Evolutionary conservation across 92 coral and sea anemone species (phyloP).

Genomic region (Epizoanthus ramosus): DNA sequence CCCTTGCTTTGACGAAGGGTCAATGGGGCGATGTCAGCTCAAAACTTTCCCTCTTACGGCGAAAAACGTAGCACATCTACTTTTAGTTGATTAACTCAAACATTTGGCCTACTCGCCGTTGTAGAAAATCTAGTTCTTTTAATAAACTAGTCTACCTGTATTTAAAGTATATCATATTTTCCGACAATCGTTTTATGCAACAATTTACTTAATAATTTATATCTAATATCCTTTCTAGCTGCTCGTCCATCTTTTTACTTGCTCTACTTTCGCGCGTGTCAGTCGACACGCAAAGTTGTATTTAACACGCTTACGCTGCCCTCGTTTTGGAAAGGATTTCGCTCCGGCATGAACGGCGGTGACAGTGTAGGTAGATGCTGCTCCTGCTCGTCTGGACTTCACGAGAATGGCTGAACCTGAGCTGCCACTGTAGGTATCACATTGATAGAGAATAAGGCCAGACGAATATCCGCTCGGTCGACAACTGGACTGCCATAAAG

Average conservation of each 20-base stretch:
- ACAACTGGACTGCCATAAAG: slow-evolving; percentile 64
- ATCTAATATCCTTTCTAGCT: background rate
- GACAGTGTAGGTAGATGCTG: background rate
- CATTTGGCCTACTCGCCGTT: too few relatives aligned
- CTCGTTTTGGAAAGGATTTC: background rate
- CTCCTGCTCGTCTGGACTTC: slow-evolving; percentile 14
- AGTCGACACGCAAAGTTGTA: slow-evolving; percentile 18
- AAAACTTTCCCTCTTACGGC: too few relatives aligned
- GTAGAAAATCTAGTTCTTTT: too few relatives aligned
- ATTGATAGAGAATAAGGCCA: slow-evolving; percentile 52
- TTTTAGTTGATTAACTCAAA: too few relatives aligned
- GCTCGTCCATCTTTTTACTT: slow-evolving; percentile 27
- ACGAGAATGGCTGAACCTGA: slow-evolving; percentile 79
- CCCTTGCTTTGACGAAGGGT: too few relatives aligned
- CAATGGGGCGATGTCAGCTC: too few relatives aligned
- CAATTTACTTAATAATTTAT: too few relatives aligned
- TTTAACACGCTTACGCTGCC: background rate
- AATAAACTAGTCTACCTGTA: too few relatives aligned
- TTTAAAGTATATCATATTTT: too few relatives aligned
- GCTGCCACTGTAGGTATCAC: slow-evolving; percentile 64
- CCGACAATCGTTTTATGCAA: too few relatives aligned
- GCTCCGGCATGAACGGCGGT: slow-evolving; percentile 31
- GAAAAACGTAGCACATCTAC: too few relatives aligned
- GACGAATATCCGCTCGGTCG: background rate
- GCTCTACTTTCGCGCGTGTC: background rate